phyloP scores from a whole-genome alignment of 2,797 vertebrate species.

The Fratercula arctica region DNA sequence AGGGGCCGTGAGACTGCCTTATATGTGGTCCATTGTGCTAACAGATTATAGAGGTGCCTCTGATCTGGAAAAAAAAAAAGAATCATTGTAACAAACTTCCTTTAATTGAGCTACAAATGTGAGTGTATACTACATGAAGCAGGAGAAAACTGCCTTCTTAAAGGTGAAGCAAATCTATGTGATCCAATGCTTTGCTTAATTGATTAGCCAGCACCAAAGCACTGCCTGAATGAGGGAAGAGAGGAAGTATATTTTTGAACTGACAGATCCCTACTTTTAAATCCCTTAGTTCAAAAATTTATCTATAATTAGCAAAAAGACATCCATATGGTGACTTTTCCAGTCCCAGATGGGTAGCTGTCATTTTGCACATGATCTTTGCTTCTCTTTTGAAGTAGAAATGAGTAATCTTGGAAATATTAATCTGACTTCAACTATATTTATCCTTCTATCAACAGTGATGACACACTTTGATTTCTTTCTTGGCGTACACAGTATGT shows the following conservation, averaged over 20 bases:
- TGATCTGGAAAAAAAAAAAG: background rate
- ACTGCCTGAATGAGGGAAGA: slow-evolving; percentile 9
- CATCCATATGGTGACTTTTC: slow-evolving; percentile 78
- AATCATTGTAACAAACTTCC: background rate
- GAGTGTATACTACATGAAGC: background rate
- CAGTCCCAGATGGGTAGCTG: slow-evolving; percentile 79
- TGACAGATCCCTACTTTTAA: slow-evolving; percentile 37
- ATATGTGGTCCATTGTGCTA: background rate
- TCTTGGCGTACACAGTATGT: background rate
- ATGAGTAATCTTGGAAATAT: slow-evolving; percentile 81
- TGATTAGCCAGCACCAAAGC: slow-evolving; percentile 5
- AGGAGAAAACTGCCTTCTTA: background rate
- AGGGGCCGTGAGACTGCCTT: background rate
- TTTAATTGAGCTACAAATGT: background rate
- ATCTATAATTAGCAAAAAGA: slow-evolving; percentile 77
- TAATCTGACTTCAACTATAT: slow-evolving; percentile 78
- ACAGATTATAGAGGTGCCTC: background rate
- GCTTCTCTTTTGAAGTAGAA: slow-evolving; percentile 75
- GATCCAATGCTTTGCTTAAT: background rate
- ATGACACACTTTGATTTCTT: slow-evolving; percentile 69
- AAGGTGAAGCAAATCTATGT: background rate
- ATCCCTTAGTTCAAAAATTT: slow-evolving; percentile 59
- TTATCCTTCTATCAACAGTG: slow-evolving; percentile 69
- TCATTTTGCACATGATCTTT: slow-evolving; percentile 79
- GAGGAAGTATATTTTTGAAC: slow-evolving; percentile 52